These are phyloP conservation scores for Cordilura impudica DNA, from an alignment of 2,888 invertebrate genomes.

Conservation along the genomic window DNA sequence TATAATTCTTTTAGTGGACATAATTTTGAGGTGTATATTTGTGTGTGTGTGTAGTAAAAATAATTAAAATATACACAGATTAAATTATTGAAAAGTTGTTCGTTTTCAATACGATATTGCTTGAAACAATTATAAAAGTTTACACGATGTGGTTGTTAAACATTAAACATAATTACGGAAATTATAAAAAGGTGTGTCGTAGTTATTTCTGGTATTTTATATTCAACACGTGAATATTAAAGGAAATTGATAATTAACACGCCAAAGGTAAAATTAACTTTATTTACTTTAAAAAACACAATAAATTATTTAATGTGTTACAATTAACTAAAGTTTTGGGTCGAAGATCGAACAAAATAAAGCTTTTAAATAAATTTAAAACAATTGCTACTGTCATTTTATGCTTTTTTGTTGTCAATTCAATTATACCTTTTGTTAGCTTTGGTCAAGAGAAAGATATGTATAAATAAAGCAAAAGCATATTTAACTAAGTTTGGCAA, in stretches of 20 bases:
- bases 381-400: too few species aligned
- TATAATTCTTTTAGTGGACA: neutral
- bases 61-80: neutral
- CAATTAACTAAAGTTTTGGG: too few species aligned
- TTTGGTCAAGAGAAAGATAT: neutral
- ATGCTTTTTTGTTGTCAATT: too few species aligned
- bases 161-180: constrained; percentile 13
- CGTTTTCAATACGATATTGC: neutral
- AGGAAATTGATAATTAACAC: too few species aligned
- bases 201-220: neutral
- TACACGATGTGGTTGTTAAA: neutral
- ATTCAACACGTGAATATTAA: neutral
- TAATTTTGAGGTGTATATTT: neutral
- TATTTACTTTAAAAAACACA: too few species aligned
- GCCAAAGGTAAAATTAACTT: too few species aligned
- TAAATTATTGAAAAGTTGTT: constrained; percentile 16
- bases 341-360: too few species aligned
- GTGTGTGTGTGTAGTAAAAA: neutral
- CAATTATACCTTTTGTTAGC: neutral
- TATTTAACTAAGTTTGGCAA: neutral
- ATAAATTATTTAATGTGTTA: too few species aligned
- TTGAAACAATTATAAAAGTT: neutral
- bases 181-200: neutral
- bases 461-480: neutral
- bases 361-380: neutral